Evolutionary conservation across 2,797 vertebrate species (phyloP), one percentile per base, ranked within the genome.

Genomic region (Cryptoprocta ferox): DNA sequence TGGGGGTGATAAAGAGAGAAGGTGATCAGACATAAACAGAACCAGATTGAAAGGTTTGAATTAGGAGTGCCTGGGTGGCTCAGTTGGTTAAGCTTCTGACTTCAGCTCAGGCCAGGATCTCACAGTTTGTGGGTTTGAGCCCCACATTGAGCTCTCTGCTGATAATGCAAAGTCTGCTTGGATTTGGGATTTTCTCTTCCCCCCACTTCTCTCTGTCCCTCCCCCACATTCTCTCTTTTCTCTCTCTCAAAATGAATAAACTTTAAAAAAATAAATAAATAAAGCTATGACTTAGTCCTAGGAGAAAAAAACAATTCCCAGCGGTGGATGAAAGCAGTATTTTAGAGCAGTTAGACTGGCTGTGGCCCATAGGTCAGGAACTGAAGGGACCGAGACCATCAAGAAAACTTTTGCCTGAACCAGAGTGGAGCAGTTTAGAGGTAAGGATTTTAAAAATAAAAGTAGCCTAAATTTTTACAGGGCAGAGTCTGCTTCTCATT

Each of bases 401-500:
- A 28, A 73, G 83, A 94, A 91, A 70, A 53, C 48, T 66, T 91
- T 93, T 70, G 35, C 94, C 35, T 94, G 63, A 81, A 53, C 42
- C 42, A 53, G 45, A 92, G 71, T 30, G 56, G 88, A 92, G 65
- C 37, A 48, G 6, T 82, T 96, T 89, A 76, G 85, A 84, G 50
- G 90, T 32, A 83, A 90, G 30, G 39, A 48, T 45, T 61, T 21
- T 45, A 45, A 88, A 81, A 61, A 30, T 82, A 90, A 91, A 81
- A 75, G 80, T 45, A 71, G 35, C 63, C n/a, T 92, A 19, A 39
- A 24, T 45, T 28, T 32, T 65, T 70, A 87, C 45, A 79, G 83
- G 63, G 35, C 68, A 86, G 42, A 95, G 26, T 83, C 91, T 93
- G 93, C 70, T 96, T 97, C 35, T 93, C 45, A 83, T 93, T 95